A percentile compares a stretch with the other conserved stretches of the same genome.
Conservation (phyloP, 2,797 vertebrate species). For the Diplodus sargus region DNA sequence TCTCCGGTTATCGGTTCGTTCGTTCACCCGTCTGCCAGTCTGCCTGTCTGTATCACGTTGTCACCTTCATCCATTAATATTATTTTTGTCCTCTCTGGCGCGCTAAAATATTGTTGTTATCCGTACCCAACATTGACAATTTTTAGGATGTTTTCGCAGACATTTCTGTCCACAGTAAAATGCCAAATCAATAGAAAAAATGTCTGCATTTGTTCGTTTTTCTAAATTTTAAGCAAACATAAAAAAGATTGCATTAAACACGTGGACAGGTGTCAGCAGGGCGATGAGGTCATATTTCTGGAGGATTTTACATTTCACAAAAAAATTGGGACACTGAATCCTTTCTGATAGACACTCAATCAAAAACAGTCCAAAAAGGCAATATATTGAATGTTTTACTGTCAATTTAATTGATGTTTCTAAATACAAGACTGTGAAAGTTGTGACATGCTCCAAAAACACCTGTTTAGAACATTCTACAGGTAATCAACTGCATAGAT, state of each 20-base stretch:
- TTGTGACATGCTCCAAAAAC: no score
- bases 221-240: background rate
- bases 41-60: conserved; percentile 19
- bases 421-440: no score
- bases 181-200: background rate
- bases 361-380: no score
- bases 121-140: background rate
- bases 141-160: background rate
- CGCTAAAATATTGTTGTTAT: background rate
- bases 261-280: background rate
- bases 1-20: conserved; percentile 16
- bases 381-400: no score
- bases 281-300: background rate
- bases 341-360: no score
- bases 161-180: background rate
- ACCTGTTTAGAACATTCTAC: no score
- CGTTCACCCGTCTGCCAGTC: background rate
- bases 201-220: background rate
- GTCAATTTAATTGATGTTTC: no score
- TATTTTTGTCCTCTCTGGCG: background rate
- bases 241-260: background rate
- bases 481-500: no score
- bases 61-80: conserved; percentile 16
- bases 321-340: no score
- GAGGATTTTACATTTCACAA: background rate